phyloP scores from a whole-genome alignment of 1,140 invertebrate species.

The Drosophila guanche region DNA sequence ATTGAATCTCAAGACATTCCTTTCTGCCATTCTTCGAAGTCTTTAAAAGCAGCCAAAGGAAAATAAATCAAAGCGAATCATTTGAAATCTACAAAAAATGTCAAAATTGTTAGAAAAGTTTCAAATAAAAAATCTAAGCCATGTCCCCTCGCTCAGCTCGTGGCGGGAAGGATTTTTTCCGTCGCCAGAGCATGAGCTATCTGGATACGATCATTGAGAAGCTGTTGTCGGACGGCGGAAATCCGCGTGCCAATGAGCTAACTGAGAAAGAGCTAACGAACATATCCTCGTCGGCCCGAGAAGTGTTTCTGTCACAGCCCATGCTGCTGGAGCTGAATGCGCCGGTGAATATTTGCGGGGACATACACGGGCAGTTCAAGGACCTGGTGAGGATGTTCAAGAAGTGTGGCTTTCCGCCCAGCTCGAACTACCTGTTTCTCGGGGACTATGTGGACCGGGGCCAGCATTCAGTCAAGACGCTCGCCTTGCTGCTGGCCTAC shows the following conservation, averaged over 20 bases:
- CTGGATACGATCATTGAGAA: conserved; percentile 18
- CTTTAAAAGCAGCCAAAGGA: background rate
- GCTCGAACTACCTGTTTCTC: conserved; percentile 37
- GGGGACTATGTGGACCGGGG: conserved; percentile 48
- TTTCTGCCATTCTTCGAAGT: background rate
- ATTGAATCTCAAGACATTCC: background rate
- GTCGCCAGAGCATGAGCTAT: background rate
- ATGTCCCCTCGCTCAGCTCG: conserved; percentile 13
- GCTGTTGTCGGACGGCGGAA: background rate
- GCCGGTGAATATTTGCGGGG: conserved; percentile 46
- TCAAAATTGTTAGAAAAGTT: background rate
- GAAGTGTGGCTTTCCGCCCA: conserved; percentile 25
- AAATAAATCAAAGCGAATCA: background rate
- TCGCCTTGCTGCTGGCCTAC: conserved; percentile 31
- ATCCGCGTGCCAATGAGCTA: background rate
- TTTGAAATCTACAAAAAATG: background rate
- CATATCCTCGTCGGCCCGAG: conserved; percentile 1
- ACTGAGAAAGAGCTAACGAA: background rate
- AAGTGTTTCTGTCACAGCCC: conserved; percentile 32
- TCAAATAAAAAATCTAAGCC: background rate
- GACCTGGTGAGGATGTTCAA: conserved; percentile 43
- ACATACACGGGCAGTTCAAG: conserved; percentile 37
- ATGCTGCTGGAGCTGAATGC: conserved; percentile 41
- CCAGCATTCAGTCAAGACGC: conserved; percentile 24
- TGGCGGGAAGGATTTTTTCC: no score